phyloP scores from a whole-genome alignment of 2,113 vertebrate genomes.

The Otis tarda region DNA sequence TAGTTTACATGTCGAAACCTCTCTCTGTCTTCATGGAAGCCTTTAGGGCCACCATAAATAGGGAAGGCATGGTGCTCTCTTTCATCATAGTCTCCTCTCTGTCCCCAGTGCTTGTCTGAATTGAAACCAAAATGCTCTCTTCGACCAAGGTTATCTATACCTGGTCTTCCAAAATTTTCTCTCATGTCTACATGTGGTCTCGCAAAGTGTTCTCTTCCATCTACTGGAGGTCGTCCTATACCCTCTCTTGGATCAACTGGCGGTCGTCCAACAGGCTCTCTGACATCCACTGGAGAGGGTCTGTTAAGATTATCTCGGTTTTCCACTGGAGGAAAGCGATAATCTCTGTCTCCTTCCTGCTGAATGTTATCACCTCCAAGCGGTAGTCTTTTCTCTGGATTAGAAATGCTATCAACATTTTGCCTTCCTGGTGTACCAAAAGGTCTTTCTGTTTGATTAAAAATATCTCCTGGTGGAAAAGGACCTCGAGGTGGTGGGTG shows the following conservation, averaged over 20 bases:
- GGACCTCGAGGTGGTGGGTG: slow-evolving; percentile 83
- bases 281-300: slow-evolving; percentile 78
- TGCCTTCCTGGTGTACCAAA: slow-evolving; percentile 80
- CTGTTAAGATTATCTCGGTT: slow-evolving; percentile 76
- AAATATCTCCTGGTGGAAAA: slow-evolving; percentile 90
- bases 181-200: slow-evolving; percentile 81
- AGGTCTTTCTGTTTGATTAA: slow-evolving; percentile 80
- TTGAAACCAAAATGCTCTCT: slow-evolving; percentile 89
- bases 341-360: slow-evolving; percentile 95
- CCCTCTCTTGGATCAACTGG: slow-evolving; percentile 80
- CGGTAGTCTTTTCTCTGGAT: slow-evolving; percentile 83
- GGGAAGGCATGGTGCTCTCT: slow-evolving; percentile 84
- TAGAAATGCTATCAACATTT: slow-evolving; percentile 78
- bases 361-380: slow-evolving; percentile 83
- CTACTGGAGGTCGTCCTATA: slow-evolving; percentile 77
- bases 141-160: slow-evolving; percentile 77
- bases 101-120: slow-evolving; percentile 92
- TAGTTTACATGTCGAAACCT: slow-evolving; percentile 83
- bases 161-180: slow-evolving; percentile 80
- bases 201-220: slow-evolving; percentile 79
- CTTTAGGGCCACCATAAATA: slow-evolving; percentile 81
- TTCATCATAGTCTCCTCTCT: slow-evolving; percentile 95
- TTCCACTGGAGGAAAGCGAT: slow-evolving; percentile 93
- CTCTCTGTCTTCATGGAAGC: slow-evolving; percentile 89
- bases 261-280: slow-evolving; percentile 76